Evolutionary conservation across 2,888 invertebrate genomes (phyloP).

Genomic region (Emmelina monodactyla): DNA sequence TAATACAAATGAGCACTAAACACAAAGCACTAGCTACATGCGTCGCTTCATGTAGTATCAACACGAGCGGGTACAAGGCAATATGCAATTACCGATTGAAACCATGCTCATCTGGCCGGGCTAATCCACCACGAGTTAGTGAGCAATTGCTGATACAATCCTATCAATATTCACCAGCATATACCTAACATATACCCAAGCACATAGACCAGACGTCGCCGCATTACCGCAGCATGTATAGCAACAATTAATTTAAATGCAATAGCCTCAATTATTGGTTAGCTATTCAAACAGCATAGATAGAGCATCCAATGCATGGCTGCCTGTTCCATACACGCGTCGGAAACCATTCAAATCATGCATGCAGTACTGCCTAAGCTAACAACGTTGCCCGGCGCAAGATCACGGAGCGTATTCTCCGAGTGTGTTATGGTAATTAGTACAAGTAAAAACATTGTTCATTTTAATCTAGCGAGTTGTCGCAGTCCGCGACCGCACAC

Average conservation of each 20-base stretch:
- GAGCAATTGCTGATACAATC: conserved; percentile 46
- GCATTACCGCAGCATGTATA: conserved; percentile 40
- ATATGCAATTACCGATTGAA: not conserved
- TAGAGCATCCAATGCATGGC: not conserved
- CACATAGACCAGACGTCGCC: conserved; percentile 24
- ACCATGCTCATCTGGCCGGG: conserved; percentile 26
- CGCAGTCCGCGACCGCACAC: conserved; percentile 46
- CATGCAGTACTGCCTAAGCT: conserved; percentile 9
- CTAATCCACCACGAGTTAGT: conserved; percentile 46
- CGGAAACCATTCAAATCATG: conserved; percentile 10
- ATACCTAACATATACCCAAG: no score
- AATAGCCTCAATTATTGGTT: conserved; percentile 52
- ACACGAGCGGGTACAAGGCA: no score
- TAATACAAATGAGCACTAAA: no score
- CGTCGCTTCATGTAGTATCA: no score
- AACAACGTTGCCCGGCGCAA: conserved; percentile 4
- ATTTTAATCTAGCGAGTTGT: conserved; percentile 25
- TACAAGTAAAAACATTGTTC: not conserved
- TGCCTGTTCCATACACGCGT: not conserved
- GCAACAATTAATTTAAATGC: conserved; percentile 57
- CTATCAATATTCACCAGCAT: conserved; percentile 38
- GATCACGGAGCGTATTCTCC: not conserved
- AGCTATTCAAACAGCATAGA: conserved; percentile 25
- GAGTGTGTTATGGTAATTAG: not conserved
- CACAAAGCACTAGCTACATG: no score